Base-by-base conservation (phyloP, 1,140 invertebrate species). In the Drosophila pseudoobscura region DNA sequence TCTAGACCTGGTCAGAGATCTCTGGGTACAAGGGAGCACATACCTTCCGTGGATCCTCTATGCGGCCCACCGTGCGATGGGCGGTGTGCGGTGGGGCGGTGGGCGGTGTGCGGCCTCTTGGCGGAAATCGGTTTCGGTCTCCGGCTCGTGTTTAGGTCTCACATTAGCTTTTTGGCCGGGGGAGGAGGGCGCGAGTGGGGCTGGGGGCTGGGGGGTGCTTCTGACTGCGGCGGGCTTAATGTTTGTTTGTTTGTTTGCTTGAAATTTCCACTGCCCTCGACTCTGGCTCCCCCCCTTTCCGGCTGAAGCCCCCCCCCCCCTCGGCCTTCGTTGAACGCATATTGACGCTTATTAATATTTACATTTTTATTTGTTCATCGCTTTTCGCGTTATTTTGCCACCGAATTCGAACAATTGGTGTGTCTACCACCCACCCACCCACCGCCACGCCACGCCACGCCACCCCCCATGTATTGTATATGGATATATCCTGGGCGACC, bases 311-410 rank as follows among this genome's bases (percentile, higher is more conserved):
- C 56, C 17, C n/a, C 17, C 17, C 17, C 17, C 17, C 17, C 17
- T 17, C 26, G 31, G 31, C 50, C 57, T 44, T 50, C 66, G 63
- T 63, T 75, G 82, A 85, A 78, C 71, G 71, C 85, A 82, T 89
- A 85, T 89, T 89, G 87, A 82, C 78, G 85, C 87, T 90, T 89
- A 90, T 90, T 87, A 89, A 89, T 89, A 90, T 89, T 90, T 90
- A 87, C 87, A 90, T 87, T 90, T 90, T 90, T 90, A 90, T 90
- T 90, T 87, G 75, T 47, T 20, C 60, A 51, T 45, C 58, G 64
- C 26, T 76, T 76, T 62, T 24, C 59, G 74, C 65, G 24, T 59
- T 69, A 52, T 64, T 68, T 84, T 62, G 46, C 63, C 80, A 47
- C 69, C 69, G 63, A 69, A 79, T 61, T 73, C 54, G 47, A 56